Percentiles rank a stretch among this genome's conserved stretches.
Conservation (phyloP, 2,888 invertebrate genomes). For the Mesorhabditis spiculigera region DNA sequence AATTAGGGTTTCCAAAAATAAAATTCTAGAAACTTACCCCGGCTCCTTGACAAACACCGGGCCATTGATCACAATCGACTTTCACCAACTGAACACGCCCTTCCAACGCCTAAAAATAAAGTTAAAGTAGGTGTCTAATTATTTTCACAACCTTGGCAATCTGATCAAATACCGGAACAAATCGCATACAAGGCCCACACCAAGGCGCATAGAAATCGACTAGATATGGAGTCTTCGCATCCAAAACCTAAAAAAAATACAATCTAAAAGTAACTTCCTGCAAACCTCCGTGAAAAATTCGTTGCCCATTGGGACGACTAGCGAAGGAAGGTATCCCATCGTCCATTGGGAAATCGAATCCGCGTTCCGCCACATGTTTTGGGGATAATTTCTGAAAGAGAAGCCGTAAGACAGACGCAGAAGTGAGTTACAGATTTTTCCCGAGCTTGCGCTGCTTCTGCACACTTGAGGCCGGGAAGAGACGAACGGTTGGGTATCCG, state of each 20-base stretch:
- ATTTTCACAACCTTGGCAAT: slow-evolving; percentile 65
- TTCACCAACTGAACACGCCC: slow-evolving; percentile 67
- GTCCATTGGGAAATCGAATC: slow-evolving; percentile 69
- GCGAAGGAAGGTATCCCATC: slow-evolving; percentile 67
- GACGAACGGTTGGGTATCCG: slow-evolving; percentile 71
- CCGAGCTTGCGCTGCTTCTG: slow-evolving; percentile 25
- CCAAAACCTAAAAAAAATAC: slow-evolving; percentile 61
- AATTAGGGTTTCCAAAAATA: no score
- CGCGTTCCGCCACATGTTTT: slow-evolving; percentile 69
- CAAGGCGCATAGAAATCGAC: slow-evolving; percentile 63
- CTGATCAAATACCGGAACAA: slow-evolving; percentile 71
- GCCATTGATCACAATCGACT: slow-evolving; percentile 69
- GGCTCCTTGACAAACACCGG: slow-evolving; percentile 64
- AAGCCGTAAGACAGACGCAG: background rate
- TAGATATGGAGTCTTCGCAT: slow-evolving; percentile 64
- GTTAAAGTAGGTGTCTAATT: background rate
- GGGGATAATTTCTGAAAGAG: slow-evolving; percentile 55
- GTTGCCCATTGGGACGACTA: slow-evolving; percentile 44
- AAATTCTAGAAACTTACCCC: slow-evolving; percentile 40
- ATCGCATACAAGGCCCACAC: slow-evolving; percentile 68
- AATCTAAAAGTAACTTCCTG: background rate
- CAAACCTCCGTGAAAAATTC: slow-evolving; percentile 41
- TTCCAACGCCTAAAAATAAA: slow-evolving; percentile 60
- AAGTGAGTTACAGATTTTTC: slow-evolving; percentile 8
- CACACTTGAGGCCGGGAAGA: slow-evolving; percentile 67